Evolutionary conservation across 2,888 invertebrate genomes (phyloP).

Genomic region (Drosophila putrida): DNA sequence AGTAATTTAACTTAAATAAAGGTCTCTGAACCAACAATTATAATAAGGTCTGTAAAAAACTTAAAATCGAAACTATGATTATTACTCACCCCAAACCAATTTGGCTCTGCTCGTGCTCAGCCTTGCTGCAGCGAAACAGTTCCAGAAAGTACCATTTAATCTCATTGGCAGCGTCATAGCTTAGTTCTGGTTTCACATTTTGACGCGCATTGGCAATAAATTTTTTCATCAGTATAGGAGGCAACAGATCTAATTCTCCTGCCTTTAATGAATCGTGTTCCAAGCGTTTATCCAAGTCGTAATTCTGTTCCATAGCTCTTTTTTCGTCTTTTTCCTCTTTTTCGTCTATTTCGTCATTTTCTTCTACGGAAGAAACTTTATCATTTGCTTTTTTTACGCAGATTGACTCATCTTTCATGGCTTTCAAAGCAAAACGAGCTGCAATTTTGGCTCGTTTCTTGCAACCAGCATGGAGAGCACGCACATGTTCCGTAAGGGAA

Average conservation of each 20-base stretch:
- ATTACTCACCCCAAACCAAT: constrained; percentile 89
- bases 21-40: neutral
- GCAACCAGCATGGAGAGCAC: constrained; percentile 89
- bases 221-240: constrained; percentile 92
- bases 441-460: constrained; percentile 76
- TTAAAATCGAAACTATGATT: neutral
- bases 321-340: constrained; percentile 57
- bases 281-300: constrained; percentile 84
- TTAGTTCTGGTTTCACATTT: constrained; percentile 93
- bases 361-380: neutral
- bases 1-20: constrained; percentile 40
- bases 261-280: constrained; percentile 85
- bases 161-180: constrained; percentile 89
- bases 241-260: constrained; percentile 89
- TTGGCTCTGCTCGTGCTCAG: constrained; percentile 88
- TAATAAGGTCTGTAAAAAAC: neutral
- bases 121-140: constrained; percentile 87
- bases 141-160: constrained; percentile 93
- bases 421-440: constrained; percentile 82
- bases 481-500: constrained; percentile 88
- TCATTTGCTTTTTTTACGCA: constrained; percentile 42
- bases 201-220: constrained; percentile 96
- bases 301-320: constrained; percentile 57
- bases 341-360: constrained; percentile 53
- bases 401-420: constrained; percentile 83